These are phyloP conservation scores for Megathymus violae DNA, from an alignment of 1,140 invertebrate genomes.

Conservation along the genomic window DNA sequence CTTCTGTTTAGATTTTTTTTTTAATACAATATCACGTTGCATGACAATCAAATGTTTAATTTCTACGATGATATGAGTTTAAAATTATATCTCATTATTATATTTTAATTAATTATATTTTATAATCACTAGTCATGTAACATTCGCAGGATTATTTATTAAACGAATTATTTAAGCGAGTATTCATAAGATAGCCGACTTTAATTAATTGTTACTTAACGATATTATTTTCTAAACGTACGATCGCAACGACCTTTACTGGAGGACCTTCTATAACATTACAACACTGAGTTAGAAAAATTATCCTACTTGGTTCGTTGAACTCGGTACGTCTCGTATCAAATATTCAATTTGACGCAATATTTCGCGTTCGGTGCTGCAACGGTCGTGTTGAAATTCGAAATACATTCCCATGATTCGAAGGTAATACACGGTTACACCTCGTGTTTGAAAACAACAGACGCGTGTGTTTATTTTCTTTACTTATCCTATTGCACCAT, in stretches of 20 bases:
- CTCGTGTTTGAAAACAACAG: neutral
- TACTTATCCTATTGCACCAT: too few relatives aligned
- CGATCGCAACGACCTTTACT: neutral
- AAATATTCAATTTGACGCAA: conserved; percentile 24
- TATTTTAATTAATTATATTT: too few relatives aligned
- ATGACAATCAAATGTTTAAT: too few relatives aligned
- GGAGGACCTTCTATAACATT: neutral
- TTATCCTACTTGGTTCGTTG: conserved; percentile 10
- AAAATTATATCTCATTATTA: too few relatives aligned
- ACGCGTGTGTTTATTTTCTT: neutral
- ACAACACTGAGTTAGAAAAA: conserved; percentile 1
- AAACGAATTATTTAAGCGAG: neutral
- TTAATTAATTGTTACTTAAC: too few relatives aligned
- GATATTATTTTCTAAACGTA: neutral
- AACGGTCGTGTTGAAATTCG: conserved; percentile 12
- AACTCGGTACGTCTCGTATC: conserved; percentile 13
- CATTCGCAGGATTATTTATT: too few relatives aligned
- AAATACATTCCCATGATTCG: conserved; percentile 8
- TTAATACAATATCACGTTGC: too few relatives aligned
- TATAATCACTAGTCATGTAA: too few relatives aligned
- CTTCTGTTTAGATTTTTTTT: too few relatives aligned
- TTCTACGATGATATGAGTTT: too few relatives aligned
- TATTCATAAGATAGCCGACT: too few relatives aligned
- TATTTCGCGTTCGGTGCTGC: conserved; percentile 8
- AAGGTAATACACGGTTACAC: conserved; percentile 16